Percentiles rank a stretch among this genome's conserved stretches.
phyloP scores from a whole-genome alignment of 2,888 invertebrate genomes.

The Agrotis clavis region DNA sequence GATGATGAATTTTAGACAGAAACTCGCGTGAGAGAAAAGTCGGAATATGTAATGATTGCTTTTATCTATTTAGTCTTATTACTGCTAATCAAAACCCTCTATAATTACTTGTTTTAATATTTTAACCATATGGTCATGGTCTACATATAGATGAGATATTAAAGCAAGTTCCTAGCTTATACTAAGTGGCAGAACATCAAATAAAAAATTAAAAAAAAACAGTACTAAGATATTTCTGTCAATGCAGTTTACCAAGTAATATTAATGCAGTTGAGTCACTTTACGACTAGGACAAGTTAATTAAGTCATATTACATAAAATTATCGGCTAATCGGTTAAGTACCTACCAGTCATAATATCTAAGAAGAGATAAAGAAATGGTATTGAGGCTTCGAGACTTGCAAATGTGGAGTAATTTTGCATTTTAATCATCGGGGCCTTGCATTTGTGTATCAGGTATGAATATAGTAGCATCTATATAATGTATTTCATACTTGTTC shows the following conservation, averaged over 20 bases:
- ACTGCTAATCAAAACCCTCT: too few species aligned
- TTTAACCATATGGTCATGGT: too few species aligned
- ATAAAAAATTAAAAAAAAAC: not conserved
- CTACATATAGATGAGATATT: not conserved
- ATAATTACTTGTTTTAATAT: too few species aligned
- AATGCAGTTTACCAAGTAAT: not conserved
- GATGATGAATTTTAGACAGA: too few species aligned
- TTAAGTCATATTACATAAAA: constrained; percentile 37
- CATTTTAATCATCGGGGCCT: too few species aligned
- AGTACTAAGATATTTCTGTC: not conserved
- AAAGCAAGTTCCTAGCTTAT: not conserved
- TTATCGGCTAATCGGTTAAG: constrained; percentile 25
- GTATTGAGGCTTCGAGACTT: not conserved
- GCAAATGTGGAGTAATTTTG: not conserved
- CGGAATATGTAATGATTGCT: too few species aligned
- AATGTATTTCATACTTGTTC: too few species aligned
- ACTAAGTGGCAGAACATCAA: not conserved
- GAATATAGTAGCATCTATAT: too few species aligned
- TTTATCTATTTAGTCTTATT: too few species aligned
- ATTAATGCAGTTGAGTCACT: not conserved
- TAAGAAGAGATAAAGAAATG: not conserved
- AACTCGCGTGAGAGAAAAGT: too few species aligned
- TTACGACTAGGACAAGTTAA: constrained; percentile 21
- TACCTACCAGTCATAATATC: constrained; percentile 15
- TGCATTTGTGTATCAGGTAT: too few species aligned